Base-by-base conservation (phyloP, 1,140 invertebrate genomes). In the Bathynomus jamesi region DNA sequence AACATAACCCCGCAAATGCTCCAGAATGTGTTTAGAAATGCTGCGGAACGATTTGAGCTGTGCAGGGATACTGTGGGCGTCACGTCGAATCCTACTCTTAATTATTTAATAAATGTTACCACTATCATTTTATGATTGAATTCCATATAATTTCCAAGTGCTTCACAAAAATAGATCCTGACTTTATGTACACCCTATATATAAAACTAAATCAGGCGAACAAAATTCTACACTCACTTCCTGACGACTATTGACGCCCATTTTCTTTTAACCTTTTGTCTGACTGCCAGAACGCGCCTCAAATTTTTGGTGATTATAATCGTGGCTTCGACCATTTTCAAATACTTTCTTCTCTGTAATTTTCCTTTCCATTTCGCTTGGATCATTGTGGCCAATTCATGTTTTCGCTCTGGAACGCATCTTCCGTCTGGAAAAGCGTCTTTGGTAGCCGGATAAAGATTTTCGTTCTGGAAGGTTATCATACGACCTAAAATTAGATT, bases 401-500 rank as follows among this genome's bases (percentile, higher is more conserved):
- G 88, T 83, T 95, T 95, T 79, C 91, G 0, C 83, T 79, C 83
- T 95, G 93, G 83, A 91, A 94, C 0, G 89, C 88, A 82, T 96
- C 94, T 84, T 96, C 94, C 11, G 91, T 94, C 10, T 88, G 86
- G 84, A 96, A 96, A 0, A 96, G 83, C 0, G 92, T 95, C 79
- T 91, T 89, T 11, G 93, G 92, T 81, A 91, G 90, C 66, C 93
- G 87, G 76, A 97, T 95, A 82, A 97, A 97, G 72, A 96, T 87
- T 81, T 97, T 97, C 2, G 93, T 93, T 80, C 90, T 92, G n/a
- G n/a, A n/a, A n/a, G n/a, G n/a, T 80, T 65, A 81, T 28, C 28
- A 28, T 13, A 7, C 28, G 28, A 21, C 64, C 28, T 65, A 8
- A 7, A 2, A 61, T 7, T 4, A 10, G 86, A 28, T 28, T 5